phyloP scores from a whole-genome alignment of 2,797 vertebrate species.

The Pangasius krempfi region DNA sequence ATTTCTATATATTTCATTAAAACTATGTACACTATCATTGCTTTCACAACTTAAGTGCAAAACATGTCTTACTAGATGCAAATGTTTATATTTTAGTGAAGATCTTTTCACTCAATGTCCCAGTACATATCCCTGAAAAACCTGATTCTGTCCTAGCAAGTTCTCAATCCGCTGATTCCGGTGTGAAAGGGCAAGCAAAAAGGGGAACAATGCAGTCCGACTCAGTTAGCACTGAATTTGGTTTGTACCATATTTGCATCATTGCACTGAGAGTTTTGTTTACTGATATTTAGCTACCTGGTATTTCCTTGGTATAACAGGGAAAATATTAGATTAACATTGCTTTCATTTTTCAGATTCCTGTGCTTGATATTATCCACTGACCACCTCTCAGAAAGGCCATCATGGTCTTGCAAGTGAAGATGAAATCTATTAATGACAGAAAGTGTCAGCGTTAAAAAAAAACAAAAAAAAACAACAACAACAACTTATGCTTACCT shows the following conservation, averaged over 20 bases:
- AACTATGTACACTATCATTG: not conserved
- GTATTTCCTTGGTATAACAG: not conserved
- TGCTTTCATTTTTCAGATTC: conserved; percentile 25
- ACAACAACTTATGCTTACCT: not conserved
- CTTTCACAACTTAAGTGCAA: not conserved
- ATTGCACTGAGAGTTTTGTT: not conserved
- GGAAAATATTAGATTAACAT: not conserved
- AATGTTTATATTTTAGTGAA: not conserved
- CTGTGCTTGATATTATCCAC: conserved; percentile 82
- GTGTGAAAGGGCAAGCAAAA: not conserved
- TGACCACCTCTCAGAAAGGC: conserved; percentile 71
- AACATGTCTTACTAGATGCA: not conserved
- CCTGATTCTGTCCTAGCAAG: conserved; percentile 1
- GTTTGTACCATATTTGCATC: not conserved
- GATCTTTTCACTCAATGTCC: not conserved
- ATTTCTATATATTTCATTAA: not conserved
- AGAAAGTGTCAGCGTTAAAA: not conserved
- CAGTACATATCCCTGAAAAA: not conserved
- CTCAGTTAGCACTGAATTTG: not conserved
- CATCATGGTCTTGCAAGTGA: conserved; percentile 16
- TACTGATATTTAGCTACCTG: not conserved
- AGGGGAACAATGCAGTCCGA: not conserved
- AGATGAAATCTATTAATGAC: not conserved
- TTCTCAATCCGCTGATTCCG: not conserved
- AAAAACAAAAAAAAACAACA: not conserved